Percentiles rank a stretch among this genome's conserved stretches.
Evolutionary conservation across 2,113 vertebrate species (phyloP).

Genomic region (Sminthopsis crassicaudata): DNA sequence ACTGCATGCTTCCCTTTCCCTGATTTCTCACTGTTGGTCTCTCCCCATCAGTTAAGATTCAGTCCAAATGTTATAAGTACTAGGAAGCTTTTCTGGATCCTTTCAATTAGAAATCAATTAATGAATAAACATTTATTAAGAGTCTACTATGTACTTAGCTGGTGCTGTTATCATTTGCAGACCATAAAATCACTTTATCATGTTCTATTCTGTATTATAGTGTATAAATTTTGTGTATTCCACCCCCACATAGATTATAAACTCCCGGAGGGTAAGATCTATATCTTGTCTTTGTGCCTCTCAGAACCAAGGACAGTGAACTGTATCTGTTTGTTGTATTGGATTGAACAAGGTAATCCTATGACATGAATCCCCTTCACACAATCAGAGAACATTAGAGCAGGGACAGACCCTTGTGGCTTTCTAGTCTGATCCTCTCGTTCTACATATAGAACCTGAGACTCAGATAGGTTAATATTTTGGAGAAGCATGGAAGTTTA

Average conservation of each 20-base stretch:
- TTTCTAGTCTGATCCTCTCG: neutral
- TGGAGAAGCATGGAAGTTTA: neutral
- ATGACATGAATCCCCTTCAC: neutral
- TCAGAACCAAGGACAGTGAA: neutral
- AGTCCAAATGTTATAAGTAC: neutral
- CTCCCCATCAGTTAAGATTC: neutral
- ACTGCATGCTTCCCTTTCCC: neutral
- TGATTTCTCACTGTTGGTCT: neutral
- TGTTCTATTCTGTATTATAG: neutral
- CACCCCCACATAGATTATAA: neutral
- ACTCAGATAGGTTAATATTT: neutral
- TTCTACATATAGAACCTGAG: neutral
- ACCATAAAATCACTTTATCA: neutral
- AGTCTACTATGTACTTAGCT: neutral
- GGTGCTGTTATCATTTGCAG: neutral
- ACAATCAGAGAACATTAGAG: neutral
- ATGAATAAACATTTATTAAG: neutral
- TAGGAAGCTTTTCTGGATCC: neutral
- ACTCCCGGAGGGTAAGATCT: neutral
- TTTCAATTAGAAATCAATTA: neutral
- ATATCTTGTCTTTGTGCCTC: neutral
- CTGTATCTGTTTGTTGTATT: neutral
- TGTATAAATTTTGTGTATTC: neutral
- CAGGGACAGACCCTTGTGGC: neutral
- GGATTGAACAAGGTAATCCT: neutral